Evolutionary conservation across 2,888 invertebrate species (phyloP).

Genomic region (Anoplius nigerrimus): DNA sequence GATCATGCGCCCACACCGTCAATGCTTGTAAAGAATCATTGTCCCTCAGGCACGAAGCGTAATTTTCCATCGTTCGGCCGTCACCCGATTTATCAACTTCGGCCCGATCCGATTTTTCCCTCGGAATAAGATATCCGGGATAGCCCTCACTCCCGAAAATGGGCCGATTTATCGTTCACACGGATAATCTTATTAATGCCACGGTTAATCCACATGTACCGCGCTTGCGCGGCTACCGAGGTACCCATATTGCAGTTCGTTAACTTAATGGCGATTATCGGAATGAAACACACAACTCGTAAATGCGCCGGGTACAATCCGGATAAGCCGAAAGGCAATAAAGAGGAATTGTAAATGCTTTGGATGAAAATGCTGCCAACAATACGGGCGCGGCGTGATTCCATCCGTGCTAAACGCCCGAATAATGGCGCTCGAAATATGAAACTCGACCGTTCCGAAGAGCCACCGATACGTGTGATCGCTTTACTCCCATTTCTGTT

Average conservation of each 20-base stretch:
- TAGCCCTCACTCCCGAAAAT: slow-evolving; percentile 14
- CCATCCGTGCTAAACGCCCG: slow-evolving; percentile 55
- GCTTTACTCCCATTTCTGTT: too few species aligned
- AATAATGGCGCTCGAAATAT: slow-evolving; percentile 52
- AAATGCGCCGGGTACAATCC: slow-evolving; percentile 52
- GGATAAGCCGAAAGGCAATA: slow-evolving; percentile 60
- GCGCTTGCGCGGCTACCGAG: slow-evolving; percentile 41
- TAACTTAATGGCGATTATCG: slow-evolving; percentile 60
- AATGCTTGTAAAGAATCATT: too few species aligned
- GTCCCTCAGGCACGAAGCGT: too few species aligned
- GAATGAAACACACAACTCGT: slow-evolving; percentile 56
- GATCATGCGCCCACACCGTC: too few species aligned
- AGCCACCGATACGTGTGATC: too few species aligned
- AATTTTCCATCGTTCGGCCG: background rate
- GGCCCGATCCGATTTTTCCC: too few species aligned
- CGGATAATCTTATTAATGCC: slow-evolving; percentile 30
- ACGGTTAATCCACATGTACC: slow-evolving; percentile 40
- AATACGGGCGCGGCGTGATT: slow-evolving; percentile 42
- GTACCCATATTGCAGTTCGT: slow-evolving; percentile 58
- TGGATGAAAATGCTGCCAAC: slow-evolving; percentile 57
- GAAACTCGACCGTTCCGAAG: slow-evolving; percentile 25
- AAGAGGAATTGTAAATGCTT: slow-evolving; percentile 59
- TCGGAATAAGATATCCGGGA: too few species aligned
- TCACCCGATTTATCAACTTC: too few species aligned
- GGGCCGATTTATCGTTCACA: slow-evolving; percentile 37